Evolutionary conservation across 2,797 vertebrate genomes (phyloP).

Genomic region (Hemitrygon akajei): DNA sequence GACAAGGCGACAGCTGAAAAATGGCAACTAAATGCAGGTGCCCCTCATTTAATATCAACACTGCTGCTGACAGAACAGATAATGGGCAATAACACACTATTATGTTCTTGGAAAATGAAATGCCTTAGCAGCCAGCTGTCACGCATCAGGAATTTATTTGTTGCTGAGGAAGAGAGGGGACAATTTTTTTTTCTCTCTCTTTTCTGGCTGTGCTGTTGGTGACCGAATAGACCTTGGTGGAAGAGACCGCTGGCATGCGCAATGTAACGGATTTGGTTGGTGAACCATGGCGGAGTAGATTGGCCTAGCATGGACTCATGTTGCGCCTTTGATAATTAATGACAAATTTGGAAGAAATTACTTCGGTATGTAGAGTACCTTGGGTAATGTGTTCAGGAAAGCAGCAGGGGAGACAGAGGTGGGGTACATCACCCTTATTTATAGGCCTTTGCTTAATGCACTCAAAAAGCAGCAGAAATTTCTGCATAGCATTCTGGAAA

Average conservation of each 20-base stretch:
- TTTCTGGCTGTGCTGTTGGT: constrained; percentile 39
- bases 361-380: not conserved
- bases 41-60: constrained; percentile 94
- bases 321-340: not conserved
- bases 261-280: not conserved
- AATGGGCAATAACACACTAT: constrained; percentile 89
- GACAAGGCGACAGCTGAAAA: constrained; percentile 79
- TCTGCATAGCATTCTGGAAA: not conserved
- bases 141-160: constrained; percentile 71
- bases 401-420: not conserved
- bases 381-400: not conserved
- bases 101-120: constrained; percentile 83
- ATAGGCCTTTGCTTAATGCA: not conserved
- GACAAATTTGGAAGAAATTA: not conserved
- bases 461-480: not conserved
- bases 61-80: constrained; percentile 86
- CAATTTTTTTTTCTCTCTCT: constrained; percentile 40
- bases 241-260: not conserved
- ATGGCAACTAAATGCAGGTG: constrained; percentile 78
- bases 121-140: constrained; percentile 74
- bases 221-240: constrained; percentile 36
- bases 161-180: constrained; percentile 53
- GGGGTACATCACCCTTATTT: not conserved
- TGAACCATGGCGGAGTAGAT: not conserved
- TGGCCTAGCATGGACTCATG: not conserved